A percentile compares a stretch with the other conserved stretches of the same genome.
Conservation (phyloP, 2,888 invertebrate genomes). For the Unio delphinus region DNA sequence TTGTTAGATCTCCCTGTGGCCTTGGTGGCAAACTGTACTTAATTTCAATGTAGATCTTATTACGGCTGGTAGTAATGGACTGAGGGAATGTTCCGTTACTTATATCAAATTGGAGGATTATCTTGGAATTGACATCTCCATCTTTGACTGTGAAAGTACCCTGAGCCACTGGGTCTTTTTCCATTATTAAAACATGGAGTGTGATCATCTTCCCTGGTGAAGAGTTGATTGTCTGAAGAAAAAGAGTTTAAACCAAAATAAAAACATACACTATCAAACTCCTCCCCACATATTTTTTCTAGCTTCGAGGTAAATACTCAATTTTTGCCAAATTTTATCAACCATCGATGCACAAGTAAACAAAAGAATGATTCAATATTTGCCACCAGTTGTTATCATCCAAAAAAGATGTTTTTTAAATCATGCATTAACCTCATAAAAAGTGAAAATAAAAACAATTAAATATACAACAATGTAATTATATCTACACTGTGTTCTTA, state of each 20-base stretch:
- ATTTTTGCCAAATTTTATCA: constrained; percentile 93
- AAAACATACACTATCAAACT: neutral
- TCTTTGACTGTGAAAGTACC: constrained; percentile 70
- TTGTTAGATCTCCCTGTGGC: constrained; percentile 20
- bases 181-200: constrained; percentile 86
- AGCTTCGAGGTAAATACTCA: constrained; percentile 81
- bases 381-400: constrained; percentile 93
- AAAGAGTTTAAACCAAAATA: constrained; percentile 2
- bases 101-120: constrained; percentile 81
- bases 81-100: constrained; percentile 91
- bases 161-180: constrained; percentile 78
- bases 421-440: too few relatives aligned
- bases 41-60: constrained; percentile 86
- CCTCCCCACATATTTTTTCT: too few relatives aligned
- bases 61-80: constrained; percentile 80
- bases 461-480: too few relatives aligned
- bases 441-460: too few relatives aligned
- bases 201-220: constrained; percentile 80
- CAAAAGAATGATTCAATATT: constrained; percentile 42
- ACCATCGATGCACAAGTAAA: constrained; percentile 57
- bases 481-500: too few relatives aligned
- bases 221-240: constrained; percentile 41
- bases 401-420: too few relatives aligned
- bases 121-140: constrained; percentile 74
- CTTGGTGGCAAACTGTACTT: constrained; percentile 62